Base-by-base conservation (phyloP, 2,113 vertebrate species). In the Galbula dea region DNA sequence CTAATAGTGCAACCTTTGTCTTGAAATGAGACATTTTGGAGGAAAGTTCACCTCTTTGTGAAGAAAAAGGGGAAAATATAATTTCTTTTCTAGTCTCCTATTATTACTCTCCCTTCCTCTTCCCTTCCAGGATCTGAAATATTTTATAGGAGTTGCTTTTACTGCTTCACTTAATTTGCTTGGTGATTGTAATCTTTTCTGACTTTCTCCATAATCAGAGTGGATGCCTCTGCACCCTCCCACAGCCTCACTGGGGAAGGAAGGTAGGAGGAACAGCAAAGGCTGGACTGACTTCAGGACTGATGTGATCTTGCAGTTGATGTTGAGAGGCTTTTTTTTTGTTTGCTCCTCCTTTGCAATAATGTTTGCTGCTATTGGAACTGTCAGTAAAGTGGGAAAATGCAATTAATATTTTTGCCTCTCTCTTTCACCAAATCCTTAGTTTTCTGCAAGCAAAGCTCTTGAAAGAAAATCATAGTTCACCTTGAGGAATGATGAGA, bases 331-430 rank as follows among this genome's bases (percentile, higher is more conserved):
- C 67, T 94, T 92, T 94, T 92, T 82, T 84, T 85, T 93, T n/a
- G n/a, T n/a, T n/a, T n/a, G n/a, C n/a, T 79, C 39, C 55, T 94
- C 26, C 83, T 95, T 96, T 94, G n/a, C 79, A 91, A 52, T 91
- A 95, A 83, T 39, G 83, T 58, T 94, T 91, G 85, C 66, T 71
- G 48, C 91, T 94, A 37, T 55, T 95, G 67, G 79, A 93, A 58
- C 87, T 93, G 45, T 94, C 93, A 95, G 62, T 83, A 88, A 93
- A 95, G 91, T 74, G 59, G 58, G 68, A 9, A 83, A 96, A 95
- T 95, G 66, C 83, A 97, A 97, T 96, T 96, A 96, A 95, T 69
- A 88, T 92, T 96, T 97, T 94, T 76, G 26, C 48, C 37, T 81
- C 58, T 90, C 51, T 71, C 91, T 94, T 90, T 39, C 89, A 86